Evolutionary conservation across 2,113 vertebrate species (phyloP).

Genomic region (Collichthys lucidus): DNA sequence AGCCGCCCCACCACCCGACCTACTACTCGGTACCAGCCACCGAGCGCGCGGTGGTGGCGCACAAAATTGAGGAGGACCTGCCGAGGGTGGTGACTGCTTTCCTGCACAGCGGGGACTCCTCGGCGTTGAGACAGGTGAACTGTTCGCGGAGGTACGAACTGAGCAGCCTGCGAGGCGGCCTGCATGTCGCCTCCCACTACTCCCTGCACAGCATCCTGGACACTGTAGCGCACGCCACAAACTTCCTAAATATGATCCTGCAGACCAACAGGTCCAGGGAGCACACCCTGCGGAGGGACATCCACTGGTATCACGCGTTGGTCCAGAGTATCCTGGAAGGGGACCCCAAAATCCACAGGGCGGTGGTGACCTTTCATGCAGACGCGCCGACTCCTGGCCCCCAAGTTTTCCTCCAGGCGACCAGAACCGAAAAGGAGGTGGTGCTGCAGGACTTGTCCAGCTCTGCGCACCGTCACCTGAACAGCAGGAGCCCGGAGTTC

Average conservation of each 20-base stretch:
- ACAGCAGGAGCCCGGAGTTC: slow-evolving; percentile 86
- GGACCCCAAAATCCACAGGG: slow-evolving; percentile 93
- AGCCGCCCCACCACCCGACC: slow-evolving; percentile 79
- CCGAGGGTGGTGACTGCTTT: slow-evolving; percentile 94
- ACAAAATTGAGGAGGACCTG: slow-evolving; percentile 92
- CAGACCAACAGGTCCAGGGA: slow-evolving; percentile 92
- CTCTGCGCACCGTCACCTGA: slow-evolving; percentile 85
- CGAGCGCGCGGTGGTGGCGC: slow-evolving; percentile 88
- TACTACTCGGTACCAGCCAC: slow-evolving; percentile 81
- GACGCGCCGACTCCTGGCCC: slow-evolving; percentile 85
- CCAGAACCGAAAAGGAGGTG: slow-evolving; percentile 86
- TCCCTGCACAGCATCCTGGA: slow-evolving; percentile 91
- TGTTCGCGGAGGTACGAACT: slow-evolving; percentile 95
- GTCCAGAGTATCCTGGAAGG: slow-evolving; percentile 93
- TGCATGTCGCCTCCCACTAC: slow-evolving; percentile 86
- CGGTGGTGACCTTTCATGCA: slow-evolving; percentile 89
- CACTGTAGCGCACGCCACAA: slow-evolving; percentile 92
- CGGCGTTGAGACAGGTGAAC: slow-evolving; percentile 89
- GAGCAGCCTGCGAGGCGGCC: slow-evolving; percentile 88
- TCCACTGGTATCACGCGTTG: slow-evolving; percentile 94
- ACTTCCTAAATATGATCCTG: slow-evolving; percentile 94
- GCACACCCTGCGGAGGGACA: slow-evolving; percentile 87
- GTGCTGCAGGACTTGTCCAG: slow-evolving; percentile 90
- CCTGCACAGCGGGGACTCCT: slow-evolving; percentile 94
- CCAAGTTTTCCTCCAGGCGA: slow-evolving; percentile 94